A percentile compares a stretch with the other conserved stretches of the same genome.
These are phyloP conservation scores for Bos indicus DNA, from an alignment of 2,113 vertebrate species.

Conservation along the genomic window DNA sequence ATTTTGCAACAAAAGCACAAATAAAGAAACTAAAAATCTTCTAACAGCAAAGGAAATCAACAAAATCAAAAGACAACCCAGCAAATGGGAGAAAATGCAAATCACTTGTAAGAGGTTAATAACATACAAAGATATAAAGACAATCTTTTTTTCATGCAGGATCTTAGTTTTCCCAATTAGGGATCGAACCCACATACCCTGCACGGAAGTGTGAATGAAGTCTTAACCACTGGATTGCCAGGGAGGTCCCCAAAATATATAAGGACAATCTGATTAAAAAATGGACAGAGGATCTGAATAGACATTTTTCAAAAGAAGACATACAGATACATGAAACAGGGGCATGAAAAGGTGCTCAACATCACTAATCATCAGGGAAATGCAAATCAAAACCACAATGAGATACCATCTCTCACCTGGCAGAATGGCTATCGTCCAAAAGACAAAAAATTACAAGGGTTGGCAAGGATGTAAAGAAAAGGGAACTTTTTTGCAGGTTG, in stretches of 20 bases:
- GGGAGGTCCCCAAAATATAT: not conserved
- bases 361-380: not conserved
- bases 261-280: not conserved
- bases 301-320: not conserved
- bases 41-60: not conserved
- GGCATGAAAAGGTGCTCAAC: not conserved
- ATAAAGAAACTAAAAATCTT: not conserved
- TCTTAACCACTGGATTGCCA: not conserved
- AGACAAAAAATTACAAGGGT: not conserved
- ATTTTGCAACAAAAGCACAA: not conserved
- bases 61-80: not conserved
- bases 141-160: not conserved
- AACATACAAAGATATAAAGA: not conserved
- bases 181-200: not conserved
- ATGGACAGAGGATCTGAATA: not conserved
- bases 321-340: not conserved
- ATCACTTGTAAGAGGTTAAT: not conserved
- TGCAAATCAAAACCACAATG: not conserved
- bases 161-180: not conserved
- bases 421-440: not conserved
- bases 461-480: not conserved
- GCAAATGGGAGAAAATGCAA: not conserved
- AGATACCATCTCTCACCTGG: not conserved
- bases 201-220: not conserved
- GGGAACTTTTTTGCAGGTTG: not conserved